A percentile compares a stretch with the other conserved stretches of the same genome.
phyloP scores from a whole-genome alignment of 2,797 vertebrate species.

The Pseudochaenichthys georgianus region DNA sequence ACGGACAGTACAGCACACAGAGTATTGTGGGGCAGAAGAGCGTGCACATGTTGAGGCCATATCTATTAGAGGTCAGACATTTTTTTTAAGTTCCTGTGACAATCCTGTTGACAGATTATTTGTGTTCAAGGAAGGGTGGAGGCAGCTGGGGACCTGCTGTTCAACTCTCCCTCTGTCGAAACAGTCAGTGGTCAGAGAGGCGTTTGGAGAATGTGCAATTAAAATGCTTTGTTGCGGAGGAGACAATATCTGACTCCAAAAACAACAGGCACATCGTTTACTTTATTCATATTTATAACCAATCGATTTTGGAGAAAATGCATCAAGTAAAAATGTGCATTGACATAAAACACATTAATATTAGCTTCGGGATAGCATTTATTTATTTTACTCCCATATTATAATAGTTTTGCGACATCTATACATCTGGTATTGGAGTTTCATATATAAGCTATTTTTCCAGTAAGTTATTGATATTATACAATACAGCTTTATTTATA shows the following conservation, averaged over 20 bases:
- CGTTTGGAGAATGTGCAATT: background rate
- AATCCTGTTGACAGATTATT: background rate
- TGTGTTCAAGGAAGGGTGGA: slow-evolving; percentile 15
- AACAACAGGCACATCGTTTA: background rate
- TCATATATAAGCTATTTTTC: slow-evolving; percentile 5
- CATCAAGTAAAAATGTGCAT: no score
- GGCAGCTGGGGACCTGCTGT: no score
- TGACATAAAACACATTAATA: background rate
- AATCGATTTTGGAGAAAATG: no score
- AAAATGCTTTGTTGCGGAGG: background rate
- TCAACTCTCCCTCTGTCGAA: background rate
- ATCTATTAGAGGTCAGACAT: background rate
- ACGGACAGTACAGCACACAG: background rate
- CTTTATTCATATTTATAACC: no score
- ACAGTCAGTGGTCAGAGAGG: background rate
- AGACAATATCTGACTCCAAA: background rate
- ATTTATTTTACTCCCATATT: background rate
- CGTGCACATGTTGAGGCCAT: background rate
- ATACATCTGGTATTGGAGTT: background rate
- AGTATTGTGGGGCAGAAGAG: background rate
- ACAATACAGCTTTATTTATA: no score
- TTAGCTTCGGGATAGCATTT: background rate
- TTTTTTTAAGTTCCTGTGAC: background rate
- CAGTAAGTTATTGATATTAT: background rate
- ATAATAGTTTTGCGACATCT: background rate